These are phyloP conservation scores for Calyptommatus sinebrachiatus DNA, from an alignment of 2,113 vertebrate genomes.

Conservation along the genomic window DNA sequence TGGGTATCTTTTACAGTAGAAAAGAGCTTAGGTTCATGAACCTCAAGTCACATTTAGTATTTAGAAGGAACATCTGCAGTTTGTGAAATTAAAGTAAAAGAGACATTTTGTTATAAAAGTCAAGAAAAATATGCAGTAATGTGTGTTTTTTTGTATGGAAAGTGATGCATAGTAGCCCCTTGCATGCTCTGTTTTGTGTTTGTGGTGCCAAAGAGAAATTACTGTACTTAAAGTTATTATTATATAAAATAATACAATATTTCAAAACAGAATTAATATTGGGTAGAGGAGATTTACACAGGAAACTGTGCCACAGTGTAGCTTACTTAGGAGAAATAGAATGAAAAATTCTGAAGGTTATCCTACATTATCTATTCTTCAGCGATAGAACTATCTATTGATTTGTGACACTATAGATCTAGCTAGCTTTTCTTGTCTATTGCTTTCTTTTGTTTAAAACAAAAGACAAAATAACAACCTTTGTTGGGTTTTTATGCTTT, in stretches of 20 bases:
- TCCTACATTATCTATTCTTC: constrained; percentile 9
- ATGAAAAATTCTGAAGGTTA: constrained; percentile 6
- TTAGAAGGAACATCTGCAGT: background rate
- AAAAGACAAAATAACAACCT: constrained; percentile 49
- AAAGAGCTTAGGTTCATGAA: constrained; percentile 10
- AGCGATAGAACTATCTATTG: constrained; percentile 44
- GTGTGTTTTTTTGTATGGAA: background rate
- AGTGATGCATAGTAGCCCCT: background rate
- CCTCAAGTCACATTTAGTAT: constrained; percentile 4
- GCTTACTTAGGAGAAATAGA: background rate
- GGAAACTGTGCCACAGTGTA: background rate
- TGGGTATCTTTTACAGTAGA: background rate
- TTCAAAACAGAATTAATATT: background rate
- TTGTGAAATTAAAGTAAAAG: background rate
- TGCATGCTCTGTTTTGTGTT: background rate
- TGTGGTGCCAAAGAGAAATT: background rate
- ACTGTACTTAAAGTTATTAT: background rate
- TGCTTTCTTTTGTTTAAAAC: constrained; percentile 59
- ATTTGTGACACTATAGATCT: constrained; percentile 50
- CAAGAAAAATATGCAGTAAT: no score
- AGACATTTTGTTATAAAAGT: background rate
- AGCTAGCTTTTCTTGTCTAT: constrained; percentile 48
- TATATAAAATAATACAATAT: background rate
- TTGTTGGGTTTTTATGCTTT: constrained; percentile 62
- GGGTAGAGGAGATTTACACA: background rate